Evolutionary conservation across 2,113 vertebrate genomes (phyloP).

Genomic region (Salvelinus alpinus): DNA sequence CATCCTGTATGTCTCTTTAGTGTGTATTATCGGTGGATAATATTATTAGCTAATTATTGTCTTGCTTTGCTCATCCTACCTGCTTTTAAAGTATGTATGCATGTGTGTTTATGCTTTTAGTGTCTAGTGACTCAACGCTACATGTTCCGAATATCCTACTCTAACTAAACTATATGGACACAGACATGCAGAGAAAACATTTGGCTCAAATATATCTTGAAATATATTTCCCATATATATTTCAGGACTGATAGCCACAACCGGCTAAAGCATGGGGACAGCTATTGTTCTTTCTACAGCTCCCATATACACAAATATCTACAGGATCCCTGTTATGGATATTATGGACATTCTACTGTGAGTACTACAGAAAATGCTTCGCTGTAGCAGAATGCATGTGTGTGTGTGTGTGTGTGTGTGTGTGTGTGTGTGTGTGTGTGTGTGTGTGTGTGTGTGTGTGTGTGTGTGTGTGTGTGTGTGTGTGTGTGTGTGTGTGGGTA

Average conservation of each 20-base stretch:
- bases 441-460: not conserved
- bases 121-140: not conserved
- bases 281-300: not conserved
- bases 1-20: not conserved
- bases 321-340: not conserved
- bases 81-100: not conserved
- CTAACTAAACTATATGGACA: not conserved
- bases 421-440: not conserved
- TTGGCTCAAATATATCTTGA: not conserved
- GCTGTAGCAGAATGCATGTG: not conserved
- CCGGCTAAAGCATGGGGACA: constrained; percentile 1
- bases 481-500: no score
- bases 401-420: not conserved
- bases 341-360: not conserved
- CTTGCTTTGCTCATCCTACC: no score
- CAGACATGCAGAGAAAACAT: not conserved
- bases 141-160: not conserved
- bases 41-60: no score
- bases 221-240: no score
- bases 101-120: not conserved
- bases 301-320: not conserved
- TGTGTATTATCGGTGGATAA: no score
- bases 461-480: no score
- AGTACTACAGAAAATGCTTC: not conserved
- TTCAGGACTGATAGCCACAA: no score